These are phyloP conservation scores for Diabrotica virgifera DNA, from an alignment of 1,140 invertebrate species.

Conservation along the genomic window DNA sequence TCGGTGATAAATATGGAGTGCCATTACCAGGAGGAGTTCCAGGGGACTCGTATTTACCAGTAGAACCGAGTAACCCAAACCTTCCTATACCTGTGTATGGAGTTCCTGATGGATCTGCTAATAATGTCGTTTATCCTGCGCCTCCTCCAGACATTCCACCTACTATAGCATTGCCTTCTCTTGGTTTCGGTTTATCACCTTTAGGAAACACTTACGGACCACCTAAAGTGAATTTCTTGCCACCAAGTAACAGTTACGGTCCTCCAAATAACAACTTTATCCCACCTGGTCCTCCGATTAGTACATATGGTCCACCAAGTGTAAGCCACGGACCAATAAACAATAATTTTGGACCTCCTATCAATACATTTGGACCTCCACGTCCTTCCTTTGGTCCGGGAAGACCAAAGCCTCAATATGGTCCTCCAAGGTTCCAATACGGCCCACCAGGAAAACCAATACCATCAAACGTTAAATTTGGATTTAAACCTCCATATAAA, in stretches of 20 bases:
- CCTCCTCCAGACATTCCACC: slow-evolving; percentile 50
- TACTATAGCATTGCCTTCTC: slow-evolving; percentile 30
- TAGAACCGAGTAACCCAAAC: slow-evolving; percentile 46
- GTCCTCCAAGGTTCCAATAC: slow-evolving; percentile 51
- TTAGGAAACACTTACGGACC: slow-evolving; percentile 13
- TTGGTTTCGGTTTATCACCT: slow-evolving; percentile 41
- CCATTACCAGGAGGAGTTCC: slow-evolving; percentile 44
- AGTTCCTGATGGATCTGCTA: slow-evolving; percentile 50
- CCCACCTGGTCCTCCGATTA: slow-evolving; percentile 41
- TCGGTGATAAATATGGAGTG: slow-evolving; percentile 54
- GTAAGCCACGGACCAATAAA: slow-evolving; percentile 10
- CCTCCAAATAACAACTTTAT: not conserved
- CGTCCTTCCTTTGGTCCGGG: slow-evolving; percentile 4
- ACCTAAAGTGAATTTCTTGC: not conserved
- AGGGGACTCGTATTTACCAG: slow-evolving; percentile 45
- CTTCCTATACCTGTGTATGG: slow-evolving; percentile 55
- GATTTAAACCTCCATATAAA: slow-evolving; percentile 45
- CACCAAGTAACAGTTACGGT: not conserved
- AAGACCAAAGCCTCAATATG: slow-evolving; percentile 45
- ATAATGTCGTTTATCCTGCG: slow-evolving; percentile 51
- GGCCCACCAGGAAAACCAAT: slow-evolving; percentile 51
- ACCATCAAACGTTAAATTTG: slow-evolving; percentile 42
- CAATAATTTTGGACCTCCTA: slow-evolving; percentile 19
- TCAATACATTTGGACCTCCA: slow-evolving; percentile 19
- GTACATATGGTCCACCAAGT: slow-evolving; percentile 29